Conservation (phyloP, 2,888 invertebrate genomes). For the Leucoptera coffeella region DNA sequence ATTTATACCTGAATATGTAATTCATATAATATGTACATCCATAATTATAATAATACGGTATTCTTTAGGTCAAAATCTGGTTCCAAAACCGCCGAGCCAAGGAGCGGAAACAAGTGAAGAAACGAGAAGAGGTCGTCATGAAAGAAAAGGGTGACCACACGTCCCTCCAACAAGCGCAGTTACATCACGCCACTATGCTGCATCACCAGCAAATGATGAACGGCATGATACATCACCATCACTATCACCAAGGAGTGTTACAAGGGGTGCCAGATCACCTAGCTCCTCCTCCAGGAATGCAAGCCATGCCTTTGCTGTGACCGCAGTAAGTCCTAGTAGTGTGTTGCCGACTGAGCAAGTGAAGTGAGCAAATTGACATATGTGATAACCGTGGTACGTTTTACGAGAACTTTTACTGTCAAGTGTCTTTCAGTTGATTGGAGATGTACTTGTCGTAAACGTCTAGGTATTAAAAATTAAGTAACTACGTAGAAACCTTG, state of each 20-base stretch:
- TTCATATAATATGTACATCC: too few relatives aligned
- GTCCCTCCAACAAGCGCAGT: slow-evolving; percentile 40
- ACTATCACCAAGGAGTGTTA: slow-evolving; percentile 44
- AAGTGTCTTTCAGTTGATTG: neutral
- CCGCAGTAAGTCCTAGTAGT: slow-evolving; percentile 14
- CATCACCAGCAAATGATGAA: slow-evolving; percentile 51
- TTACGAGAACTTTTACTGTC: neutral
- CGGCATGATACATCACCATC: slow-evolving; percentile 46
- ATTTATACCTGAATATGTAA: too few relatives aligned
- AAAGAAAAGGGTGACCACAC: slow-evolving; percentile 54
- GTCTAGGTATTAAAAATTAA: too few relatives aligned
- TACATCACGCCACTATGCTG: slow-evolving; percentile 49
- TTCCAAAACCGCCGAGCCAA: slow-evolving; percentile 93
- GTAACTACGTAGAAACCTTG: too few relatives aligned
- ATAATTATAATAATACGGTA: too few relatives aligned
- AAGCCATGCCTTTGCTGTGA: slow-evolving; percentile 48
- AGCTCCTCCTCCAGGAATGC: slow-evolving; percentile 35
- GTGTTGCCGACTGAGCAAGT: neutral
- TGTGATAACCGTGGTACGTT: neutral
- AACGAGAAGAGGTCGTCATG: slow-evolving; percentile 66
- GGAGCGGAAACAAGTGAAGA: slow-evolving; percentile 84
- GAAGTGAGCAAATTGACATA: neutral
- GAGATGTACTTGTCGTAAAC: neutral
- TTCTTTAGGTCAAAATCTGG: slow-evolving; percentile 65
- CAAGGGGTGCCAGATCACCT: slow-evolving; percentile 46